phyloP scores from a whole-genome alignment of 2,888 invertebrate species.

The Drosophila infuscata region DNA sequence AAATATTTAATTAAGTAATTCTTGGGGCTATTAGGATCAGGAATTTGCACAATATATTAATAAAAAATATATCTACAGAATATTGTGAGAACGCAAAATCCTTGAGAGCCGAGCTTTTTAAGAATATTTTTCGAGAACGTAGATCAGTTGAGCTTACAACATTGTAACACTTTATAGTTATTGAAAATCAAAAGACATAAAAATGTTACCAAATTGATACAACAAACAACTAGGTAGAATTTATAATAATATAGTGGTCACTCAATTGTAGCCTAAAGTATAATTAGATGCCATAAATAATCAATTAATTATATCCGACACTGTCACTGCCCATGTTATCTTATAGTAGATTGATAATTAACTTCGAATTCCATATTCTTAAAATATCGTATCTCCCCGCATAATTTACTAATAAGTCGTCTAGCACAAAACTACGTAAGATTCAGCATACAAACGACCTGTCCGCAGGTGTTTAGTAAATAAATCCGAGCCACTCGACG shows the following conservation, averaged over 20 bases:
- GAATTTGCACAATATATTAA: neutral
- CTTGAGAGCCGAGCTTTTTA: neutral
- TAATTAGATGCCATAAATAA: neutral
- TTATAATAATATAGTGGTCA: neutral
- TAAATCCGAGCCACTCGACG: conserved; percentile 33
- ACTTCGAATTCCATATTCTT: neutral
- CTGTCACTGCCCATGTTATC: conserved; percentile 3
- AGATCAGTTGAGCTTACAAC: neutral
- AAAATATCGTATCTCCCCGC: conserved; percentile 36
- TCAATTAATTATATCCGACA: conserved; percentile 8
- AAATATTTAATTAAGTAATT: neutral
- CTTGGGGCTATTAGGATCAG: neutral
- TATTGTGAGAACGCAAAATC: neutral
- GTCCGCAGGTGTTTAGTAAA: conserved; percentile 41
- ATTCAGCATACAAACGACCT: neutral
- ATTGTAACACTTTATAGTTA: neutral
- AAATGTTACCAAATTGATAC: neutral
- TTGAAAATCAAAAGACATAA: neutral
- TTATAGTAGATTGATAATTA: conserved; percentile 4
- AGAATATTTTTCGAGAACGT: neutral
- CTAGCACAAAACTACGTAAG: conserved; percentile 1
- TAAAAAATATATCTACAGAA: neutral
- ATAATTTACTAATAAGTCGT: conserved; percentile 45
- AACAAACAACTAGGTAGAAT: neutral
- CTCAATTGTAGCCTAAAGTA: neutral